Evolutionary conservation across 1,140 invertebrate genomes (phyloP), one percentile per base, ranked within the genome.

Genomic region (Heliconius eleuchia): DNA sequence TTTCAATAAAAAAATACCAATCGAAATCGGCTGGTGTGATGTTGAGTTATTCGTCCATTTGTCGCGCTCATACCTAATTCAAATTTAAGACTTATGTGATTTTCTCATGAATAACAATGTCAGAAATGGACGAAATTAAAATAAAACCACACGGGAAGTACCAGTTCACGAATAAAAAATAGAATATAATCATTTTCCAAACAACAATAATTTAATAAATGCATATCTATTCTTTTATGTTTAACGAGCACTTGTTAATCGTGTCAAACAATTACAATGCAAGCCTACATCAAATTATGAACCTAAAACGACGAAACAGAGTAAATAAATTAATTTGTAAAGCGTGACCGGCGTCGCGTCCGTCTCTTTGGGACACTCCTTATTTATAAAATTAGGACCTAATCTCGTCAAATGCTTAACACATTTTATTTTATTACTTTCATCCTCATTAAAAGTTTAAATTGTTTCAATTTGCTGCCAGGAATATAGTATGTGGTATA

Each of bases 241-340:
- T 18, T 55, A 18, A 55, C 19, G 13, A 19, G 1, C n/a, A 18
- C 60, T 66, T 27, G 60, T 16, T 66, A 66, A 66, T 16, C 11
- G 60, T 30, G 60, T 66, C 0, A 66, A 66, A 66, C 60, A 27
- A 27, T 66, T 66, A 16, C 1, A 13, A 30, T 60, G 60, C 60
- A 66, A 30, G 11, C 60, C 60, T 16, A 13, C 60, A 66, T 66
- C 60, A 66, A 30, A 66, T 66, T 30, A 66, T 57, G 19, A 30
- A 13, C 23, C 23, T 66, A 66, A 66, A 66, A 66, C 27, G 60
- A 66, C 60, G 27, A 66, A 66, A 27, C 60, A 27, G 23, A 16
- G 60, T 66, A n/a, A 66, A 66, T 66, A 30, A 66, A 66, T 66
- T 66, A 66, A 66, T 66, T 66, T 30, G 57, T 66, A 23, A 66